Evolutionary conservation across 1,140 invertebrate species (phyloP), one percentile per base, ranked within the genome.

Genomic region (Physella acuta): DNA sequence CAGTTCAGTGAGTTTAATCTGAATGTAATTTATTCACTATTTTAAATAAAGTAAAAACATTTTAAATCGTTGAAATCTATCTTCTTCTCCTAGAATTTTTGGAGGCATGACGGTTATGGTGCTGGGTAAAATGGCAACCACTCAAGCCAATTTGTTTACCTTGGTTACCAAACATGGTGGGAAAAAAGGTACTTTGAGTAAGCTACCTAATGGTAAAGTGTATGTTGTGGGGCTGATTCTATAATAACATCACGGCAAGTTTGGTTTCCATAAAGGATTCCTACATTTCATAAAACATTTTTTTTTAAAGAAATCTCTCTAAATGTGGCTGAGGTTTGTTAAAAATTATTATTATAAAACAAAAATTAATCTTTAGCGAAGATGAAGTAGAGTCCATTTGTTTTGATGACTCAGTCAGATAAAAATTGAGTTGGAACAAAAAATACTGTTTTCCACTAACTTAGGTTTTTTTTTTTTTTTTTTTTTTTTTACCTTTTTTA

Each of bases 161-260:
- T 51, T 77, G 34, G 60, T 65, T 8, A 36, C 31, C 24, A 75
- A 72, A 37, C 75, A 77, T 71, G 72, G 72, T 52, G 73, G 61
- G 14, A 66, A 55, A 8, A 55, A 63, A 71, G 73, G 75, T 73
- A 53, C 28, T 20, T n/a, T n/a, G n/a, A n/a, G n/a, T n/a, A n/a
- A n/a, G n/a, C n/a, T n/a, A n/a, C n/a, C n/a, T n/a, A n/a, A n/a
- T n/a, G n/a, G n/a, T n/a, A n/a, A n/a, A n/a, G n/a, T n/a, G n/a
- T n/a, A n/a, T n/a, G n/a, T n/a, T n/a, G n/a, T n/a, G n/a, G n/a
- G n/a, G n/a, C n/a, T n/a, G n/a, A n/a, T n/a, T n/a, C n/a, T n/a
- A n/a, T n/a, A n/a, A n/a, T n/a, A n/a, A n/a, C n/a, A n/a, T n/a
- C n/a, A n/a, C n/a, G n/a, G n/a, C n/a, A n/a, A n/a, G n/a, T n/a